Evolutionary conservation across 2,888 invertebrate species (phyloP), one percentile per base, ranked within the genome.

Genomic region (Ecliptopera silaceata): DNA sequence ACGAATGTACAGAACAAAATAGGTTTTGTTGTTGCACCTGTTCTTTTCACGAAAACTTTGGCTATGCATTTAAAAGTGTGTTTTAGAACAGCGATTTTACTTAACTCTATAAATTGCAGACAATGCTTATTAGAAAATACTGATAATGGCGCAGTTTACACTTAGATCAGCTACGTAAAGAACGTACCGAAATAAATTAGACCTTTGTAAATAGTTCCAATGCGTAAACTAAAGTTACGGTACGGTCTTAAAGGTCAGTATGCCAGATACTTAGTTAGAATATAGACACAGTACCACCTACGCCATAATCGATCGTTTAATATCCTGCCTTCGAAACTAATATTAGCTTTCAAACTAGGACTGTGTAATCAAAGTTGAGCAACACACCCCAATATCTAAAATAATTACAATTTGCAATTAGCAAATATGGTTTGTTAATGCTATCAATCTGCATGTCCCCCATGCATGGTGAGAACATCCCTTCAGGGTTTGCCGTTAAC

Each of bases 391-490:
- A 6, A 39, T 6, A 12, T 34, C 52, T 38, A 44, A 38, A 41
- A 46, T 56, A 68, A 72, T 75, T 69, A 70, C 70, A 65, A 68
- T 69, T 63, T 65, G 56, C 75, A 79, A 81, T 82, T 79, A 76
- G 71, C 72, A 61, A 66, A 69, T 75, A 76, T 80, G 78, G 77
- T 83, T 79, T 81, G 79, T 81, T 83, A 80, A 80, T 77, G 69
- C 65, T 74, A 81, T 82, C 77, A 83, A 85, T 84, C 77, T 80
- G 72, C 76, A 74, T 75, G 75, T 77, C 77, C 66, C 77, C 73
- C 69, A n/a, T 72, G 62, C 65, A 62, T 70, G 64, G 68, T 66
- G 68, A 72, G 74, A 75, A 73, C 72, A 76, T 74, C 78, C 80
- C 79, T 79, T 77, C 68, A 72, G 71, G 74, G 72, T 72, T 69